Evolutionary conservation across 1,140 invertebrate species (phyloP), one percentile per base, ranked within the genome.

Genomic region (Nephotettix cincticeps): DNA sequence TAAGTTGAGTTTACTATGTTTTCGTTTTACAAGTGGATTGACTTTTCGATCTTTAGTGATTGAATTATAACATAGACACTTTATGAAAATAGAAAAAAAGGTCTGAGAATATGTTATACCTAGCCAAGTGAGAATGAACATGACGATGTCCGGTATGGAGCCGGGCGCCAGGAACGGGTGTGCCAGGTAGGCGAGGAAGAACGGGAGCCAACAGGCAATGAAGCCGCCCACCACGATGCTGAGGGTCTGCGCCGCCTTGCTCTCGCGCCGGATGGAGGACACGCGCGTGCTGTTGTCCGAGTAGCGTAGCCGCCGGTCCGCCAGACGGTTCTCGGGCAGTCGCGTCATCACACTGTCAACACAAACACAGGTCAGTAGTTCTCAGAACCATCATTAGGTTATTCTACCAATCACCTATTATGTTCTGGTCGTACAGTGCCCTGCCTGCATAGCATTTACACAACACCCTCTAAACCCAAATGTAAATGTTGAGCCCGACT

Each of bases 161-260:
- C 80, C 79, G 1, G 74, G 81, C 0, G 85, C 83, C 28, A 86
- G 72, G 76, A 94, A 94, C 0, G 93, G 91, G 11, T 89, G 92
- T 1, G 92, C 82, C 6, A 96, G 80, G 77, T 96, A 96, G 45
- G 93, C 89, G 0, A 93, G 85, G 80, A 97, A 98, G 80, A 96
- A 95, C 6, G 93, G 93, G 45, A 93, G 80, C 93, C 93, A 96
- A 74, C 94, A 97, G 1, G 93, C 87, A 4, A 97, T 88, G 78
- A 97, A 97, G 6, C 93, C 93, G 3, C 95, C 94, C 27, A 97
- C 94, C 1, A 97, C 95, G 27, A 97, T 88, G 11, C 93, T 94
- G 29, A 97, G 81, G 0, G 95, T 97, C 79, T 95, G 92, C 14
- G 95, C 93, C 0, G 94, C 95, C 83, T 95, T 94, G 0, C 88